Evolutionary conservation across 92 coral and sea anemone species (phyloP), one percentile per base, ranked within the genome.

Genomic region (Paramuricea clavata): DNA sequence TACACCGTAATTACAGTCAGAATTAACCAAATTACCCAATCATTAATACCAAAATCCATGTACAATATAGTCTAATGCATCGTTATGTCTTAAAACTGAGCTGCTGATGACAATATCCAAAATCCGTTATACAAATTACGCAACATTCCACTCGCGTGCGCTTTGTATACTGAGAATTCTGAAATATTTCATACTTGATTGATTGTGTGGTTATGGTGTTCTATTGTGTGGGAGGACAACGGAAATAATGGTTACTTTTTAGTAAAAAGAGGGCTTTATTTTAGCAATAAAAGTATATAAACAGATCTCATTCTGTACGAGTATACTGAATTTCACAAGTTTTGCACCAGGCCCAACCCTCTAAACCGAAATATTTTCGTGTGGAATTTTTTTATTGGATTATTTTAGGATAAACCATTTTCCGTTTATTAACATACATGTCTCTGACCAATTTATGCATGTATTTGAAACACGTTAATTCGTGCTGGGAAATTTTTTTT

Each of bases 1-100:
- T 60, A 16, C 22, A 80, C 64, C 22, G 74, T 42, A 49, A 80
- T 25, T 6, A 71, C 34, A 8, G 86, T 68, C 32, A 87, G 15
- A 12, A 80, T 9, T 13, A 36, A 26, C 84, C 76, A 54, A 26
- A 56, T 26, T 32, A 41, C 10, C 86, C 49, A 34, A 9, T 64
- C 28, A n/a, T 26, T 70, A 13, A 25, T 64, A 25, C 25, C 62
- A 13, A 54, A 54, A 44, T 65, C 87, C 36, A 28, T 65, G 1
- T 15, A 27, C 3, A 67, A 31, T 15, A 67, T 13, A 35, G 9
- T 31, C 39, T 30, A 12, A 67, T 5, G 2, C 17, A 67, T 30
- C 17, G 74, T 30, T 27, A 16, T 15, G 11, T 13, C n/a, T 35
- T 67, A 19, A 23, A 31, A 27, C 31, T 25, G 22, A 15, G 6